Base-by-base conservation (phyloP, 1,140 invertebrate species). In the Meloidogyne exigua region DNA sequence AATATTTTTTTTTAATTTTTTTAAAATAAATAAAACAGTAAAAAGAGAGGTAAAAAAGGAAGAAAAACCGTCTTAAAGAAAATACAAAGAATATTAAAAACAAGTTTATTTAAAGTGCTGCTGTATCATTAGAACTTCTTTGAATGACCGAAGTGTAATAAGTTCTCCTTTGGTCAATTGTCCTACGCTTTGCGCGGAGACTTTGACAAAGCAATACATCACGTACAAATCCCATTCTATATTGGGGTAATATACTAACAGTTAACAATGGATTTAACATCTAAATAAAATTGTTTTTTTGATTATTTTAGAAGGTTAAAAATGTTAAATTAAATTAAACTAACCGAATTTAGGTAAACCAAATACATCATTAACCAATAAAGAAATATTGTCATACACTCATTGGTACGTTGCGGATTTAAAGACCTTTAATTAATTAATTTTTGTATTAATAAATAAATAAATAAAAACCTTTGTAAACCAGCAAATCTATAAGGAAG, bases 321-420 rank as follows among this genome's bases (percentile, higher is more conserved):
- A 13, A 44, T 12, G 3, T 44, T 44, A 1, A 2, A 12, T 2
- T 13, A 44, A 44, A 4, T 44, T 44, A 25, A 44, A 69, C 44
- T 70, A 49, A 82, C 81, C 71, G 81, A 82, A 72, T 82, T 76
- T 26, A 82, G 42, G 36, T 76, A 84, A 26, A 82, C 72, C 79
- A 82, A 78, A 49, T 84, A 82, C 72, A 84, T 82, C 64, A 82
- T 68, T 39, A 84, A 42, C 82, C 82, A 82, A 18, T 83, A 79
- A n/a, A 81, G 36, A 18, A 84, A 66, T 44, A 84, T 82, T 25
- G 83, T 82, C 36, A 75, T 15, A 44, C 81, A 82, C 12, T 82
- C 75, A 21, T 72, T 65, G 9, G 44, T 76, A 23, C 68, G 28
- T 25, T 62, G 67, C 0, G 83, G 83, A 64, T 84, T 84, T 26